Conservation (phyloP, 2,797 vertebrate genomes). For the Ctenochaetus hawaiiensis region DNA sequence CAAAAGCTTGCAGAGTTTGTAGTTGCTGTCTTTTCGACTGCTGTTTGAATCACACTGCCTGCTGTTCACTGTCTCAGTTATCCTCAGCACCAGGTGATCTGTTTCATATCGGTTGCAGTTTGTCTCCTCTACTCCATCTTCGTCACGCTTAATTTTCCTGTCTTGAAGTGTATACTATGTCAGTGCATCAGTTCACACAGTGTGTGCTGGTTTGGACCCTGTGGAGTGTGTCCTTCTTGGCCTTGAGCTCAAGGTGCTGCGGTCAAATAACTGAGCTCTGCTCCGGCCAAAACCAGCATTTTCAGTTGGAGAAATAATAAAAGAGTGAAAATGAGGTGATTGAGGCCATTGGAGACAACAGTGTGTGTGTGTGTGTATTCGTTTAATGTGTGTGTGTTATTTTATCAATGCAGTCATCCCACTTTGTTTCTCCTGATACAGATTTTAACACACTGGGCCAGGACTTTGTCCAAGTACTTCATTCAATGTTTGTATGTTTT, state of each 20-base stretch:
- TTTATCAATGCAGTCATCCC: slow-evolving; percentile 1
- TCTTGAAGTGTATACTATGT: slow-evolving; percentile 24
- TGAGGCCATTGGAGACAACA: slow-evolving; percentile 58
- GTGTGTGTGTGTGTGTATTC: not conserved
- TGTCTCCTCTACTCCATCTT: slow-evolving; percentile 15
- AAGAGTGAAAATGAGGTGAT: slow-evolving; percentile 56
- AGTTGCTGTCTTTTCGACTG: not conserved
- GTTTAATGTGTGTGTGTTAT: not conserved
- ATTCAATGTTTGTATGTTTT: not conserved
- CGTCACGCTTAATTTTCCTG: slow-evolving; percentile 28
- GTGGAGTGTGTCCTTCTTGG: slow-evolving; percentile 61
- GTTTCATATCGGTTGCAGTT: slow-evolving; percentile 33
- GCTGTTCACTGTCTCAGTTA: slow-evolving; percentile 7
- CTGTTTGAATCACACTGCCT: slow-evolving; percentile 18
- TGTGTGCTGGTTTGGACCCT: slow-evolving; percentile 49
- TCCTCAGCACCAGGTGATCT: slow-evolving; percentile 19
- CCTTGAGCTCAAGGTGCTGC: slow-evolving; percentile 34
- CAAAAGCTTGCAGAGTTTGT: slow-evolving; percentile 29
- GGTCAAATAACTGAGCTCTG: slow-evolving; percentile 51
- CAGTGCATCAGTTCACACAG: slow-evolving; percentile 25
- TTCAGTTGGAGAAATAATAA: slow-evolving; percentile 54
- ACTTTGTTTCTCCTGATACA: not conserved
- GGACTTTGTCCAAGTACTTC: not conserved
- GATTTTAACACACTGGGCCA: not conserved
- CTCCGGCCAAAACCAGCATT: slow-evolving; percentile 50